Evolutionary conservation across 2,797 vertebrate species (phyloP).

Genomic region (Falco rusticolus): DNA sequence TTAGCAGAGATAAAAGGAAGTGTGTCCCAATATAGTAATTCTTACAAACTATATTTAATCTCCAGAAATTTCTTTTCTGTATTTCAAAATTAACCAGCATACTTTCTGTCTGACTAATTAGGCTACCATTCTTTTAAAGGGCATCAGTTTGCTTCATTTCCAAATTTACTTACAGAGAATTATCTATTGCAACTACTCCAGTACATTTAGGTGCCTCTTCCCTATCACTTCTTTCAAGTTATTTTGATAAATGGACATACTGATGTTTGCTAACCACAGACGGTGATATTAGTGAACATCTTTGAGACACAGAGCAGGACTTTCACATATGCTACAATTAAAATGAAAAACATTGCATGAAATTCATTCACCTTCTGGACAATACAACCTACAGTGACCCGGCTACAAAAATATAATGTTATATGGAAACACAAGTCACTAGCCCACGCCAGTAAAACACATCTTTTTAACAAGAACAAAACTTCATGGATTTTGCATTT

Average conservation of each 20-base stretch:
- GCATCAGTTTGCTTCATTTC: not conserved
- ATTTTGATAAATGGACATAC: not conserved
- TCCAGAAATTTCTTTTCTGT: not conserved
- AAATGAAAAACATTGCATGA: not conserved
- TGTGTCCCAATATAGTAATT: not conserved
- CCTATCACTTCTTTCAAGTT: not conserved
- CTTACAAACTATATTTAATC: slow-evolving; percentile 22
- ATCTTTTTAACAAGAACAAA: not conserved
- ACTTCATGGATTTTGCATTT: not conserved
- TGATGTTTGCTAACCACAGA: not conserved
- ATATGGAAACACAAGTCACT: not conserved
- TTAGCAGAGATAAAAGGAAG: slow-evolving; percentile 30
- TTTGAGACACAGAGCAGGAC: not conserved
- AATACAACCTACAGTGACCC: not conserved
- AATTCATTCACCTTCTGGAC: not conserved
- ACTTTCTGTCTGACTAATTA: slow-evolving; percentile 37
- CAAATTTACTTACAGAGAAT: not conserved
- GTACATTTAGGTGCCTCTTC: not conserved
- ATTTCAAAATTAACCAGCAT: slow-evolving; percentile 25
- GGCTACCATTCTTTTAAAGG: not conserved
- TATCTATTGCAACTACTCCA: not conserved
- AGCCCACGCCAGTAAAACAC: not conserved
- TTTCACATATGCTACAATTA: not conserved
- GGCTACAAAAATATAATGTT: not conserved
- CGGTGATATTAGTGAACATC: not conserved